Base-by-base conservation (phyloP, 2,113 vertebrate genomes). In the Heptranchias perlo region DNA sequence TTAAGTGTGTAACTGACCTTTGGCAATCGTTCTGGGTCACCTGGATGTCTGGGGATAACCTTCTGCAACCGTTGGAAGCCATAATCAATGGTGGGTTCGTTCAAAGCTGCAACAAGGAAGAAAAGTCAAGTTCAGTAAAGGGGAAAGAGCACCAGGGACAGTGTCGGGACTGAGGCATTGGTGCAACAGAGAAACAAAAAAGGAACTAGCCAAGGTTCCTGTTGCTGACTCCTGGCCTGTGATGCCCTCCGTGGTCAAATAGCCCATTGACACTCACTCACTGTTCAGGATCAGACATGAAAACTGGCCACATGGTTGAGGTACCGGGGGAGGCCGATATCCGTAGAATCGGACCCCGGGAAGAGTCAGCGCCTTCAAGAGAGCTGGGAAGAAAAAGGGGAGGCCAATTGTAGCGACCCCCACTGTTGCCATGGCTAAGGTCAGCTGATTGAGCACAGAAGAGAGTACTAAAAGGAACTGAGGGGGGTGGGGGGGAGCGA, bases 41-140 rank as follows among this genome's bases (percentile, higher is more conserved):
- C 98, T 0, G 98, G 98, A 96, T 98, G 98, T 97, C 98, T 97
- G 73, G 98, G 98, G 95, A 98, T 98, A 95, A 98, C 98, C 97
- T 98, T 98, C 97, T 98, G 98, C 97, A 98, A 97, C 97, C 98
- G 97, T 97, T 98, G 98, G 97, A 99, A 99, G 97, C 99, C 99
- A 16, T 99, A 99, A 97, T 99, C 99, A 97, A 99, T 99, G 97
- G 99, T 99, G 96, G 99, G 99, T 76, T 96, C 96, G 3, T 96
- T 96, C 96, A 96, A 35, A 61, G 96, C 96, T 96, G 91, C n/a
- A 94, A 76, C 11, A 76, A 82, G 52, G 93, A 58, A 52, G 67
- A 82, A n/a, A 31, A 65, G 61, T 69, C 5, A 1, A 52, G 65
- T 13, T 95, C 23, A 95, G 89, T 65, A 18, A 96, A 21, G 86